Conservation (phyloP, 2,797 vertebrate genomes). For the Eulemur coronatus region DNA sequence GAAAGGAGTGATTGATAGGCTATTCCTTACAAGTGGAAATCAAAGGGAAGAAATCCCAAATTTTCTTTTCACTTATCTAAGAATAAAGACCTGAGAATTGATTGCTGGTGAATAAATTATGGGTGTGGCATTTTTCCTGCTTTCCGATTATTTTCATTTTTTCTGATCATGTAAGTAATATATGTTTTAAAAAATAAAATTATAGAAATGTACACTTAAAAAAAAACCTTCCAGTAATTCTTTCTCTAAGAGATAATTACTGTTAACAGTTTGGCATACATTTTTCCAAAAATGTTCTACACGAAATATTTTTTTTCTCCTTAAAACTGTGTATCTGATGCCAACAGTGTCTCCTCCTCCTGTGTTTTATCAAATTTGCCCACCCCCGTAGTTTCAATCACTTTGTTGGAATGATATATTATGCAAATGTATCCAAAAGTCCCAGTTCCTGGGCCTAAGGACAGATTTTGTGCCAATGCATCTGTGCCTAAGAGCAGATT, state of each 20-base stretch:
- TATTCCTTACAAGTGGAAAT: neutral
- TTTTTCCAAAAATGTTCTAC: constrained; percentile 24
- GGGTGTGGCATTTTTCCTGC: neutral
- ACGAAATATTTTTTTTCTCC: neutral
- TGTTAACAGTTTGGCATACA: neutral
- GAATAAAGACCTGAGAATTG: neutral
- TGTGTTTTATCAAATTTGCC: constrained; percentile 51
- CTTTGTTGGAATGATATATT: constrained; percentile 58
- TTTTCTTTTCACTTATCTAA: neutral
- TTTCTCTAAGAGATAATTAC: constrained; percentile 6
- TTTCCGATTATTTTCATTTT: constrained; percentile 3
- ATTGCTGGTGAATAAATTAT: neutral
- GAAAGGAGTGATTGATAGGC: neutral
- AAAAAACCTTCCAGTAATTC: neutral
- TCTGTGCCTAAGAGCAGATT: constrained; percentile 71
- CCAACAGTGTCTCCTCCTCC: constrained; percentile 3
- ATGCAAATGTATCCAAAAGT: constrained; percentile 59
- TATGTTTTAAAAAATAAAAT: neutral
- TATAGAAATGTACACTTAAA: neutral
- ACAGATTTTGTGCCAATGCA: constrained; percentile 58
- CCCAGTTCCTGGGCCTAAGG: constrained; percentile 22
- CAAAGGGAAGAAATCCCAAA: constrained; percentile 26
- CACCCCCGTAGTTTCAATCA: constrained; percentile 55
- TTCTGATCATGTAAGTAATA: neutral
- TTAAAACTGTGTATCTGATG: neutral